Conservation (phyloP, 2,888 invertebrate species). For the Mythimna impura region DNA sequence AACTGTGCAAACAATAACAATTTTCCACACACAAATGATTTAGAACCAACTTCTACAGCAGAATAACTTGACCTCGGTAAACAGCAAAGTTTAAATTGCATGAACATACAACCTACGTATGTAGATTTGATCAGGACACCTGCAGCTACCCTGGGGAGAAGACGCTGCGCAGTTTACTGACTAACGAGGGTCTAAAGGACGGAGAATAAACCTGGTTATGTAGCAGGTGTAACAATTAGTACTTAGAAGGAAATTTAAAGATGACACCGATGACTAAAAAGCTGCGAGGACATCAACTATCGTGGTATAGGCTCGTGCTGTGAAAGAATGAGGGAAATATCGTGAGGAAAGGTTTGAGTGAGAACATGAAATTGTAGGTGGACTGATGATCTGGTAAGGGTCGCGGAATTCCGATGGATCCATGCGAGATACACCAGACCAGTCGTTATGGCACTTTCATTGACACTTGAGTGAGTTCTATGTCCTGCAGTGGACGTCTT, state of each 20-base stretch:
- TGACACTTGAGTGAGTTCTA: neutral
- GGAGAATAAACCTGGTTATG: neutral
- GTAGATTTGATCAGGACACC: slow-evolving; percentile 57
- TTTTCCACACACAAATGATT: slow-evolving; percentile 23
- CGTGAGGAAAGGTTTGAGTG: no score
- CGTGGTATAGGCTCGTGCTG: neutral
- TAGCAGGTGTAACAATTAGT: neutral
- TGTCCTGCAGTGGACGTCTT: neutral
- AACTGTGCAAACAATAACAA: slow-evolving; percentile 14
- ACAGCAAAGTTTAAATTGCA: slow-evolving; percentile 63
- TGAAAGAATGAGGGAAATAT: no score
- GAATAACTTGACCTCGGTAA: slow-evolving; percentile 18
- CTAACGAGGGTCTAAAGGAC: slow-evolving; percentile 18
- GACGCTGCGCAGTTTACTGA: slow-evolving; percentile 22
- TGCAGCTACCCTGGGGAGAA: slow-evolving; percentile 26
- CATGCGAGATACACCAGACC: neutral
- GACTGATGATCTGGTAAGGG: no score
- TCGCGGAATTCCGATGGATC: no score
- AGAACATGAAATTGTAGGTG: neutral
- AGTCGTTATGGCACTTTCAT: neutral
- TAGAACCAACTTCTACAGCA: slow-evolving; percentile 14
- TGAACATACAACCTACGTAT: slow-evolving; percentile 34
- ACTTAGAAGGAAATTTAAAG: neutral
- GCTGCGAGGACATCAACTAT: neutral
- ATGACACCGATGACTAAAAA: neutral